Percentiles rank a stretch among this genome's conserved stretches.
These are phyloP conservation scores for Probaryconus sp. DNA, from an alignment of 1,140 invertebrate genomes.

Conservation along the genomic window DNA sequence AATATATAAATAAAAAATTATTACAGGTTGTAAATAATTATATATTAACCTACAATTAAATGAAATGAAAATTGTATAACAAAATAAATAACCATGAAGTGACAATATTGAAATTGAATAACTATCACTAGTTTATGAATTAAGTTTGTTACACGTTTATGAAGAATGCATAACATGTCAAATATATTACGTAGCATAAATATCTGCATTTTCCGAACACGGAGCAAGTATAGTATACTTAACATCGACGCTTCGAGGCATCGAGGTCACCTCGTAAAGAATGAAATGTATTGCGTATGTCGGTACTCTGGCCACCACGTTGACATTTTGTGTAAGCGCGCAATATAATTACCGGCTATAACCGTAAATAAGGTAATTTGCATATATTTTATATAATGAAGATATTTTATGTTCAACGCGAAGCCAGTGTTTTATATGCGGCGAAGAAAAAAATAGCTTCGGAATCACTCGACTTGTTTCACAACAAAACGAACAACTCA, in stretches of 20 bases:
- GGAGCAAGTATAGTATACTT: conserved; percentile 67
- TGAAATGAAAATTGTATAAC: too few species aligned
- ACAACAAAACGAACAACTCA: background rate
- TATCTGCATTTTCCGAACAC: conserved; percentile 70
- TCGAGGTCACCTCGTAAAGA: conserved; percentile 67
- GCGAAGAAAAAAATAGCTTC: conserved; percentile 11
- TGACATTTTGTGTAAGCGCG: conserved; percentile 74
- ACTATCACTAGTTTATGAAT: background rate
- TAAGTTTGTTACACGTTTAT: background rate
- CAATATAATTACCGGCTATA: conserved; percentile 73
- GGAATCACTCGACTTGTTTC: conserved; percentile 13
- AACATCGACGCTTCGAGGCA: conserved; percentile 42
- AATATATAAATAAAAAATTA: too few species aligned
- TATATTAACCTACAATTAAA: too few species aligned
- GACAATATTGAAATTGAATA: background rate
- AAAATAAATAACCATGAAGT: too few species aligned
- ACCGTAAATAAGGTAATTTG: conserved; percentile 76
- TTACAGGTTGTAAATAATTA: too few species aligned
- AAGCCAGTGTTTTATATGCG: conserved; percentile 65
- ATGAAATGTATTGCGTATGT: conserved; percentile 66
- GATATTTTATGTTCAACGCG: conserved; percentile 70
- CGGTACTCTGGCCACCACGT: conserved; percentile 64
- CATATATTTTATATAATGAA: conserved; percentile 75
- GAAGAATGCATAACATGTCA: background rate
- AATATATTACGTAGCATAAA: conserved; percentile 44